Conservation (phyloP, 1,140 invertebrate genomes). For the Calycopis cecrops region DNA sequence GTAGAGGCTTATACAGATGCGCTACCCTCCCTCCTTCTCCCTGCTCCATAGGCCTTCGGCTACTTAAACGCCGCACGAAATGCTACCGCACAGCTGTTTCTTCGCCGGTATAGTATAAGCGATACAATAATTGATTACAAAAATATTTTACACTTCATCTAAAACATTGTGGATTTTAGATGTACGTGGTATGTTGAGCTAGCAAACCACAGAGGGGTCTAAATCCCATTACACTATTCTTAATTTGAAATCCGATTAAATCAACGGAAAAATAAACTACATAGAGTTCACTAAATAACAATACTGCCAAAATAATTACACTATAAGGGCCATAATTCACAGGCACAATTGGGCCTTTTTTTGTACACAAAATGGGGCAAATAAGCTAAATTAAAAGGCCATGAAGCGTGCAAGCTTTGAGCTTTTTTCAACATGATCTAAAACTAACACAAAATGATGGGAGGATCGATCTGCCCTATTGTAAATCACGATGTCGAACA, state of each 20-base stretch:
- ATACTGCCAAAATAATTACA: slow-evolving; percentile 6
- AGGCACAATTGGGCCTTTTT: background rate
- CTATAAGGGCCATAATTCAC: background rate
- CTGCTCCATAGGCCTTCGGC: too few species aligned
- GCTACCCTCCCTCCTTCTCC: too few species aligned
- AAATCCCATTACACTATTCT: too few species aligned
- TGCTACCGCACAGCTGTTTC: too few species aligned
- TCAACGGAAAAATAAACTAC: background rate
- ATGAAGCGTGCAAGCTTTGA: slow-evolving; percentile 39
- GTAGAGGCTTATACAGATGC: too few species aligned
- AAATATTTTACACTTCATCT: too few species aligned
- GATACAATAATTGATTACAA: too few species aligned
- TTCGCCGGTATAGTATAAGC: too few species aligned
- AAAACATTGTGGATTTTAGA: too few species aligned
- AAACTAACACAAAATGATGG: slow-evolving; percentile 31
- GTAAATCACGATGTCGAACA: slow-evolving; percentile 51
- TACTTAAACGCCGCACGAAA: too few species aligned
- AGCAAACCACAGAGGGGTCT: too few species aligned
- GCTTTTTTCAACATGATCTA: slow-evolving; percentile 41
- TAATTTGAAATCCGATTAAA: slow-evolving; percentile 3
- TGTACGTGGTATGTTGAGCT: too few species aligned
- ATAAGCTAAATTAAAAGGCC: slow-evolving; percentile 18
- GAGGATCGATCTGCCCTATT: slow-evolving; percentile 56
- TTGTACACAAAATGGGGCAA: slow-evolving; percentile 4
- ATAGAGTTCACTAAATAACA: background rate